These are phyloP conservation scores for Mus pahari DNA, from an alignment of 2,113 vertebrate genomes.

Conservation along the genomic window DNA sequence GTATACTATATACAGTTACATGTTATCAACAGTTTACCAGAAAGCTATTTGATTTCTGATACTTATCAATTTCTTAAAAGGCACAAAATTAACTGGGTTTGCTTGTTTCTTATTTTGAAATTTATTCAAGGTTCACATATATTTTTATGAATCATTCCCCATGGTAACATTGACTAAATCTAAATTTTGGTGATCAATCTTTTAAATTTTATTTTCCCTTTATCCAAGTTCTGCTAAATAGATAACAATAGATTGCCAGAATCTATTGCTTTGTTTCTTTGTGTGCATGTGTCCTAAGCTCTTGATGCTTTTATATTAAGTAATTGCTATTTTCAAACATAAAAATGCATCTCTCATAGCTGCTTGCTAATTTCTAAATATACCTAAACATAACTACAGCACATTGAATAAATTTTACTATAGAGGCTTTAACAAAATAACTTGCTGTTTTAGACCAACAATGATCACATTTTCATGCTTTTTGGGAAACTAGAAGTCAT, in stretches of 20 bases:
- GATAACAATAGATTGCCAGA: not conserved
- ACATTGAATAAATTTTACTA: not conserved
- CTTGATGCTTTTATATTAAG: not conserved
- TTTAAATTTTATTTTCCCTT: not conserved
- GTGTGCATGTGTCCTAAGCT: not conserved
- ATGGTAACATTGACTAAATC: accelerated
- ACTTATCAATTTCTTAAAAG: slow-evolving; percentile 55
- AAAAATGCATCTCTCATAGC: not conserved
- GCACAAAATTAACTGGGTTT: not conserved
- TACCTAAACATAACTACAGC: not conserved
- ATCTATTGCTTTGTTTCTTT: slow-evolving; percentile 32
- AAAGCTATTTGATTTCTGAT: slow-evolving; percentile 15
- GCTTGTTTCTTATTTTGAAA: slow-evolving; percentile 49
- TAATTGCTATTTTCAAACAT: slow-evolving; percentile 39
- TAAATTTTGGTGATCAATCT: not conserved
- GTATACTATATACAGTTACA: slow-evolving; percentile 18
- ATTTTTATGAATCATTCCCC: slow-evolving; percentile 31
- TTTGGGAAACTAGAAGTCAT: not conserved
- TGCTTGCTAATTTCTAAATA: slow-evolving; percentile 53
- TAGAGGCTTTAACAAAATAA: slow-evolving; percentile 5
- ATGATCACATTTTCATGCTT: slow-evolving; percentile 38
- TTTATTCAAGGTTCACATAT: not conserved
- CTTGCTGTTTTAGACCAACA: not conserved
- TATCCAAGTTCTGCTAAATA: slow-evolving; percentile 27
- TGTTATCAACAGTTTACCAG: not conserved